Conservation (phyloP, 1,140 invertebrate genomes). For the Megathymus violae region DNA sequence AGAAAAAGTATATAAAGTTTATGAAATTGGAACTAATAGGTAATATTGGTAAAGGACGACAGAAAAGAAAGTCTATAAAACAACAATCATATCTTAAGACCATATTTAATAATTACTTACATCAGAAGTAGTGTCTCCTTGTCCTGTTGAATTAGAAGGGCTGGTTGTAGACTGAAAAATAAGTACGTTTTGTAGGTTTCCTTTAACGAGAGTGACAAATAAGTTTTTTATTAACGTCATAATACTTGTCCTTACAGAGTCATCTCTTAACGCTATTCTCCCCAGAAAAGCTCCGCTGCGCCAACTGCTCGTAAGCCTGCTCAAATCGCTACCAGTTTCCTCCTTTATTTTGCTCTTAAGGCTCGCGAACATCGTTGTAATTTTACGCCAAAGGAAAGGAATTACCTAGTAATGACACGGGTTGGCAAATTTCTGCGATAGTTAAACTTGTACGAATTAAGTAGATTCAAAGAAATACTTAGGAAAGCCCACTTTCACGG, state of each 20-base stretch:
- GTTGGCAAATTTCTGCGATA: slow-evolving; percentile 52
- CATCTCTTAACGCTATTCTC: slow-evolving; percentile 70
- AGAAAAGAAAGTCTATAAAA: too few species aligned
- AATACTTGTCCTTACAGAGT: slow-evolving; percentile 59
- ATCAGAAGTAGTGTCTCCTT: slow-evolving; percentile 70
- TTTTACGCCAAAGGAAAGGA: slow-evolving; percentile 39
- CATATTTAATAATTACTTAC: slow-evolving; percentile 62
- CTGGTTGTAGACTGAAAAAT: slow-evolving; percentile 68
- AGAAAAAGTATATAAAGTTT: slow-evolving; percentile 27
- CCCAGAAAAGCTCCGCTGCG: slow-evolving; percentile 73
- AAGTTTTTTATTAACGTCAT: background rate
- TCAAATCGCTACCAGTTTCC: slow-evolving; percentile 78
- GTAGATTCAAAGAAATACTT: too few species aligned
- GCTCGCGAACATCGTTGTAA: slow-evolving; percentile 71
- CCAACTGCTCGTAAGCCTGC: slow-evolving; percentile 76
- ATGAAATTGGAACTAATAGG: background rate
- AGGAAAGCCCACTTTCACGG: background rate
- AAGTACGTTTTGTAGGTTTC: background rate
- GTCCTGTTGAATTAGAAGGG: slow-evolving; percentile 71
- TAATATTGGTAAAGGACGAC: too few species aligned
- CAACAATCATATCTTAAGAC: too few species aligned
- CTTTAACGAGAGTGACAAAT: background rate
- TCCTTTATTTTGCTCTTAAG: slow-evolving; percentile 80
- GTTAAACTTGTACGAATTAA: slow-evolving; percentile 6
- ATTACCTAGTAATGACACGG: slow-evolving; percentile 33